Evolutionary conservation across 2,888 invertebrate species (phyloP), one percentile per base, ranked within the genome.

Genomic region (Eupithecia inturbata): DNA sequence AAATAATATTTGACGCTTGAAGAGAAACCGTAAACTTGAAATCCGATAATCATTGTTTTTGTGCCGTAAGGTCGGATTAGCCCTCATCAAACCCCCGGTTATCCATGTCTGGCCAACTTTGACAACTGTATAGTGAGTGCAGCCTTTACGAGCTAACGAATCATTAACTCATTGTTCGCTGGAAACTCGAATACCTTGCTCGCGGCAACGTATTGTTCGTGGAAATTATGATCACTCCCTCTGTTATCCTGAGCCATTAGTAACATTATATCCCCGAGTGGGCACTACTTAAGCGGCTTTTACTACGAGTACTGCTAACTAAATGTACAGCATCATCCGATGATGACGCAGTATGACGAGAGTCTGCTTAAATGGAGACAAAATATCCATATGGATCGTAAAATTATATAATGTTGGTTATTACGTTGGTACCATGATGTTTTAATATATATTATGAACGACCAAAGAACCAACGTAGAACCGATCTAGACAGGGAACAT

Each of bases 101-200:
- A 83, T 83, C 83, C 83, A 79, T 79, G 83, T 82, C 82, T 82
- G 81, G 82, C 81, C 82, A 83, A 89, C 84, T 90, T 89, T 88
- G 89, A 89, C 87, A 88, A 88, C 84, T 88, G 82, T 79, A 83
- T 85, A 86, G 86, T 64, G 84, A 88, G 87, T 86, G 84, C 84
- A 84, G 81, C 83, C 84, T 89, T 89, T 90, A 91, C 88, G 90
- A 89, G 85, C 88, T 86, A 84, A 86, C 87, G 89, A 90, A 90
- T 92, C 89, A 91, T 91, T 91, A 91, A 90, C 89, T 90, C 90
- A 91, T 92, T 92, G 92, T 92, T 90, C 84, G 83, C 82, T 75
- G 78, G 87, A 85, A 87, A 84, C 88, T 89, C 87, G 83, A 89
- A 87, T 87, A 88, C 88, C 88, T 87, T 88, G 87, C 90, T 89